Conservation (phyloP, 2,797 vertebrate genomes). For the Scolopax bukidnonensis region DNA sequence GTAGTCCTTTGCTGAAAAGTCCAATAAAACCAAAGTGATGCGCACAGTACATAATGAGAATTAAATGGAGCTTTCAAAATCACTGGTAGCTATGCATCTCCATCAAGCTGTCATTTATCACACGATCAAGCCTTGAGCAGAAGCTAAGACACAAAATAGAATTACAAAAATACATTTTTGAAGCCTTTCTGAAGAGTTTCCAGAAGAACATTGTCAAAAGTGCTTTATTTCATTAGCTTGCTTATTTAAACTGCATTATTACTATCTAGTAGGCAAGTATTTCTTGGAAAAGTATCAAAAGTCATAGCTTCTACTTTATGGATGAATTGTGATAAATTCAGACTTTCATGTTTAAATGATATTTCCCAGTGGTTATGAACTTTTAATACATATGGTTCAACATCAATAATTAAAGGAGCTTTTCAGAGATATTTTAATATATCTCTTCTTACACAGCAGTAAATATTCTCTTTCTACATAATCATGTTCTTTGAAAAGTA, state of each 20-base stretch:
- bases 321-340: neutral
- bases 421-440: neutral
- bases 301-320: neutral
- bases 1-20: conserved; percentile 66
- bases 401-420: neutral
- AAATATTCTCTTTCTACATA: neutral
- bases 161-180: neutral
- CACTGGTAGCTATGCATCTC: conserved; percentile 52
- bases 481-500: neutral
- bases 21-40: conserved; percentile 61
- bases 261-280: neutral
- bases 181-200: neutral
- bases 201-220: neutral
- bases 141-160: neutral
- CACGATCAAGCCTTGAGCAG: neutral
- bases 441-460: neutral
- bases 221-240: neutral
- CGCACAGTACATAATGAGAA: conserved; percentile 56
- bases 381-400: neutral
- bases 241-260: neutral
- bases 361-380: neutral
- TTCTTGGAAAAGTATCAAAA: neutral
- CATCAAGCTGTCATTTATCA: conserved; percentile 58
- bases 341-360: neutral
- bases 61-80: conserved; percentile 69